phyloP scores from a whole-genome alignment of 2,113 vertebrate species.

The Hippoglossus stenolepis region DNA sequence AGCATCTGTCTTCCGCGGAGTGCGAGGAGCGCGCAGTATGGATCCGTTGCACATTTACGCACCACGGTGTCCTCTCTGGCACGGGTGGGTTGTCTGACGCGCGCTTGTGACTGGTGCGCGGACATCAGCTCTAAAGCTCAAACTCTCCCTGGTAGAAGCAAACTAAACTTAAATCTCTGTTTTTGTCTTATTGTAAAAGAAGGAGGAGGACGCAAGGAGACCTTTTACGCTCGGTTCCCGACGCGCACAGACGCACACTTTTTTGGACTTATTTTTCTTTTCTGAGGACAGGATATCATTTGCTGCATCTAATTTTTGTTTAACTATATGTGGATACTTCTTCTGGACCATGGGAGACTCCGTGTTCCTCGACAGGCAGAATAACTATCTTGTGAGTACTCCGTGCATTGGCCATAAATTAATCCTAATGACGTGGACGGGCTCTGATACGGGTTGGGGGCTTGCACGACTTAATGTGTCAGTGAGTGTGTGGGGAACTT shows the following conservation, averaged over 20 bases:
- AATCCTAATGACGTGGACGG: background rate
- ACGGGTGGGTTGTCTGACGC: conserved; percentile 43
- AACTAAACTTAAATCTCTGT: background rate
- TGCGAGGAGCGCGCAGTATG: conserved; percentile 71
- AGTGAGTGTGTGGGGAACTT: background rate
- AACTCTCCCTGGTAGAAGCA: background rate
- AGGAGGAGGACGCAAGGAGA: conserved; percentile 31
- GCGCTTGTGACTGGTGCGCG: conserved; percentile 23
- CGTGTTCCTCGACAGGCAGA: conserved; percentile 86
- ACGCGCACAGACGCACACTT: conserved; percentile 14
- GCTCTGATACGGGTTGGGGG: background rate
- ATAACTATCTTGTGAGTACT: conserved; percentile 90
- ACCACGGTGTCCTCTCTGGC: conserved; percentile 48
- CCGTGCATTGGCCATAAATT: conserved; percentile 32
- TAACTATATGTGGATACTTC: conserved; percentile 78
- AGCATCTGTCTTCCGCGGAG: conserved; percentile 63
- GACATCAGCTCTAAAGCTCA: conserved; percentile 21
- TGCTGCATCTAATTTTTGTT: conserved; percentile 17
- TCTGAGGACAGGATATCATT: conserved; percentile 32
- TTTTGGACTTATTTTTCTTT: conserved; percentile 36
- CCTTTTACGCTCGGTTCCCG: conserved; percentile 6
- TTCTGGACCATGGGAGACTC: conserved; percentile 86
- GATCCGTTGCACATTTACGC: conserved; percentile 71
- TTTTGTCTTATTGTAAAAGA: conserved; percentile 8
- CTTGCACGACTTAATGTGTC: background rate